Evolutionary conservation across 2,113 vertebrate species (phyloP), one percentile per base, ranked within the genome.

Genomic region (Gopherus evgoodei): DNA sequence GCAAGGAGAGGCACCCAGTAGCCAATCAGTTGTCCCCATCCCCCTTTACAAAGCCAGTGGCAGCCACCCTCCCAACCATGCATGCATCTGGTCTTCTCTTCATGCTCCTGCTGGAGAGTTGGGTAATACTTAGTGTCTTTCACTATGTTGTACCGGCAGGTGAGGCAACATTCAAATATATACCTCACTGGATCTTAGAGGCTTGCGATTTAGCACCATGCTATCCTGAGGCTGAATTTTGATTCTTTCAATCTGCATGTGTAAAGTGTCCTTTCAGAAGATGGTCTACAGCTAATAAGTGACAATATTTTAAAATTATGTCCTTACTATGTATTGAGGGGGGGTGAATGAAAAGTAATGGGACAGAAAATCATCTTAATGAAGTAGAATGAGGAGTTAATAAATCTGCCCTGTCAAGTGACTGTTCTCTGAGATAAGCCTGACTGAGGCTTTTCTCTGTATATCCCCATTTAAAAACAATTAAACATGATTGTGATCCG

Each of bases 371-470:
- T 95, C 16, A 42, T 89, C 95, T 83, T 84, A 81, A 50, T 90
- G 52, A 83, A 79, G 65, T 83, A 62, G 82, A 87, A 79, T 21
- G 65, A 91, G 62, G 54, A 93, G 69, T 94, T 96, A 91, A 93
- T 90, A 27, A 89, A 87, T 89, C 82, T 52, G 16, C 83, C 94
- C 87, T 93, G 80, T 94, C 94, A 96, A 96, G 95, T 84, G 6
- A 88, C 81, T 93, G 91, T 96, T 87, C 54, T 89, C 87, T 90
- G 83, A 31, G 86, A 35, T 59, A 42, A 2, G 54, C 54, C 42
- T 91, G 27, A 78, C 29, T 86, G 88, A 95, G 75, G 79, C 85
- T 93, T 94, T 87, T 47, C 8, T 69, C 49, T 83, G 35, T 62
- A 79, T 87, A 78, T 93, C 86, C 96, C 53, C 22, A 42, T 65